Evolutionary conservation across 2,888 invertebrate species (phyloP).

Genomic region (Athalia rosae): DNA sequence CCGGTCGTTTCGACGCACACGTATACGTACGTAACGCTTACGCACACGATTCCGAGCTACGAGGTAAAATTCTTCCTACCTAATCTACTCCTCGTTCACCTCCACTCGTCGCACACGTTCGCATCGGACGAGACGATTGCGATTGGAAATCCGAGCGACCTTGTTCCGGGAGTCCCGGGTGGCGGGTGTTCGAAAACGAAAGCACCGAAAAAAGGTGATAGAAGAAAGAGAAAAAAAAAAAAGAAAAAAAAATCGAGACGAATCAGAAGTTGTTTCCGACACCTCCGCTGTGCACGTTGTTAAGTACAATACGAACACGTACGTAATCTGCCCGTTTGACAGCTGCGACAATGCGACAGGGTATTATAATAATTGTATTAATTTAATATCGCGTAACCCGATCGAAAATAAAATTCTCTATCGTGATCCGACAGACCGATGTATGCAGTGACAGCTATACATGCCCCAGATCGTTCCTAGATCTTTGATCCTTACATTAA

Average conservation of each 20-base stretch:
- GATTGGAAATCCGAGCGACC: too few species aligned
- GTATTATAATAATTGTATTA: neutral
- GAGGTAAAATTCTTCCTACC: neutral
- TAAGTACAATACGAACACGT: too few species aligned
- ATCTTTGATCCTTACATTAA: slow-evolving; percentile 52
- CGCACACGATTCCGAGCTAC: neutral
- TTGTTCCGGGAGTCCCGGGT: too few species aligned
- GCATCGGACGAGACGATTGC: too few species aligned
- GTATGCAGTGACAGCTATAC: neutral
- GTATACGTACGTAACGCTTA: neutral
- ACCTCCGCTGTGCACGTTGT: too few species aligned
- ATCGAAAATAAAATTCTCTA: neutral
- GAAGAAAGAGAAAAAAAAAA: too few species aligned
- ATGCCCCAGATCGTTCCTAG: slow-evolving; percentile 51
- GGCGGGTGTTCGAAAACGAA: too few species aligned
- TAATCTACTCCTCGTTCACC: neutral
- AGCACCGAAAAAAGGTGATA: too few species aligned
- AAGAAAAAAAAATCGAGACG: too few species aligned
- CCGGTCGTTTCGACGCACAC: slow-evolving; percentile 19
- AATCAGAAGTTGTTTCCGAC: too few species aligned
- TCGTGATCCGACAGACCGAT: neutral
- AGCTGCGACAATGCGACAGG: neutral
- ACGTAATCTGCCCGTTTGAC: too few species aligned
- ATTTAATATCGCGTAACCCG: neutral
- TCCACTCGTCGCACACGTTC: too few species aligned